phyloP scores from a whole-genome alignment of 2,797 vertebrate genomes.

The Spinibarbus caldwelli region DNA sequence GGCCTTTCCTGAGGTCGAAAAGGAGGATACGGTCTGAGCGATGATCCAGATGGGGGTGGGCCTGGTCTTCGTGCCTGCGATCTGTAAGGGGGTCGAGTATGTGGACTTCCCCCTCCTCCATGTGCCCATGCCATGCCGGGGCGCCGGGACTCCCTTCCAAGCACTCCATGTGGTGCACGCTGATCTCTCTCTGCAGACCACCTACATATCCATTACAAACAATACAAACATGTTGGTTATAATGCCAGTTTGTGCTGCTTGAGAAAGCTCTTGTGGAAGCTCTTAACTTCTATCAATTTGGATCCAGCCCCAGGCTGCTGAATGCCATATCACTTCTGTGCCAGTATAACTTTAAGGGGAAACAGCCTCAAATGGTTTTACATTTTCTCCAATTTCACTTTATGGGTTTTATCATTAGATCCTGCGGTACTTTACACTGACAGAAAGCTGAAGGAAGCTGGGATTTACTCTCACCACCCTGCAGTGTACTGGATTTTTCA shows the following conservation, averaged over 20 bases:
- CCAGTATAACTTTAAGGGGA: conserved; percentile 42
- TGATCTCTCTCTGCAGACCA: conserved; percentile 92
- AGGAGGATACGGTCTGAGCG: conserved; percentile 70
- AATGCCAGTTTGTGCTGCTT: conserved; percentile 76
- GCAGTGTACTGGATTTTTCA: conserved; percentile 60
- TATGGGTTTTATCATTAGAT: conserved; percentile 41
- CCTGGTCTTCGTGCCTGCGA: conserved; percentile 84
- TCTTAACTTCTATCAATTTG: conserved; percentile 64
- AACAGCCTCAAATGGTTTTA: conserved; percentile 49
- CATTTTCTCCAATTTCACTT: conserved; percentile 51
- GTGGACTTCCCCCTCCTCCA: conserved; percentile 57
- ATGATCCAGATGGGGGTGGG: conserved; percentile 73
- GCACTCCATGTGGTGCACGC: conserved; percentile 83
- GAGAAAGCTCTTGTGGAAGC: conserved; percentile 65
- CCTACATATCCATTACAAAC: conserved; percentile 93
- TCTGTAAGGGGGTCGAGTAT: conserved; percentile 73
- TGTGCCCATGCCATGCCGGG: conserved; percentile 78
- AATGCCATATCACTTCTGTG: conserved; percentile 47
- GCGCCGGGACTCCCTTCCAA: conserved; percentile 81
- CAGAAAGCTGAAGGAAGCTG: conserved; percentile 43
- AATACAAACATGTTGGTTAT: conserved; percentile 90
- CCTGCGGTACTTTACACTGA: conserved; percentile 51
- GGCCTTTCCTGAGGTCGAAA: conserved; percentile 75
- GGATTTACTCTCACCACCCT: conserved; percentile 64
- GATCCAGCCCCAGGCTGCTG: conserved; percentile 53